Percentiles rank a stretch among this genome's conserved stretches.
These are phyloP conservation scores for Cephus sareptanus DNA, from an alignment of 2,888 invertebrate genomes.

Conservation along the genomic window DNA sequence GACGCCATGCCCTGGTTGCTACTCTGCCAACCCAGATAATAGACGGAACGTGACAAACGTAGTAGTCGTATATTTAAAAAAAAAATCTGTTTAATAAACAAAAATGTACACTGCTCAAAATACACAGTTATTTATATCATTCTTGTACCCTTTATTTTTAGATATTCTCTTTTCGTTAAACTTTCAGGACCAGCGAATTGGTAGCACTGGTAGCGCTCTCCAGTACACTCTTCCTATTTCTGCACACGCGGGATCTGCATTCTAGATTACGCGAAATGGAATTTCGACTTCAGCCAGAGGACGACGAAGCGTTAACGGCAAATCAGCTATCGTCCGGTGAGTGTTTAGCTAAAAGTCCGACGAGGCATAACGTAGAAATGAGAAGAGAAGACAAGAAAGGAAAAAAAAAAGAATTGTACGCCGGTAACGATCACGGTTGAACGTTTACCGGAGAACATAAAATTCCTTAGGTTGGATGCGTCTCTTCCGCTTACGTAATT, in stretches of 20 bases:
- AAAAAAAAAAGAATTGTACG: background rate
- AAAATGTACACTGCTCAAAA: background rate
- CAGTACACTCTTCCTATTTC: slow-evolving; percentile 84
- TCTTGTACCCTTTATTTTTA: background rate
- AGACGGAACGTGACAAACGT: slow-evolving; percentile 36
- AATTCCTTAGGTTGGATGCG: background rate
- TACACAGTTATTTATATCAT: background rate
- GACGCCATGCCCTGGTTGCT: slow-evolving; percentile 47
- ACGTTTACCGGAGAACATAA: background rate
- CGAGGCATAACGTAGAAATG: background rate
- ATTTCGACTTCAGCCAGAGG: slow-evolving; percentile 75
- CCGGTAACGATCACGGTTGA: background rate
- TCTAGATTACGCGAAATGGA: slow-evolving; percentile 85
- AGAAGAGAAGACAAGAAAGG: background rate
- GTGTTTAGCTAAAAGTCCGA: slow-evolving; percentile 15
- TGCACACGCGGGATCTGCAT: slow-evolving; percentile 86
- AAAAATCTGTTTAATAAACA: too few relatives aligned
- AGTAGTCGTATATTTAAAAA: background rate
- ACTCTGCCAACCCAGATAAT: slow-evolving; percentile 36
- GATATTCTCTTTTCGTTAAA: background rate
- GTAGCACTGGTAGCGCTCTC: slow-evolving; percentile 85
- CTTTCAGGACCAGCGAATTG: slow-evolving; percentile 83
- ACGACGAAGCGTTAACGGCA: slow-evolving; percentile 69
- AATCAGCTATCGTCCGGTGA: slow-evolving; percentile 69
- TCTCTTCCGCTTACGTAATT: background rate